These are phyloP conservation scores for Heliconius erato DNA, from an alignment of 2,888 invertebrate genomes.

Conservation along the genomic window DNA sequence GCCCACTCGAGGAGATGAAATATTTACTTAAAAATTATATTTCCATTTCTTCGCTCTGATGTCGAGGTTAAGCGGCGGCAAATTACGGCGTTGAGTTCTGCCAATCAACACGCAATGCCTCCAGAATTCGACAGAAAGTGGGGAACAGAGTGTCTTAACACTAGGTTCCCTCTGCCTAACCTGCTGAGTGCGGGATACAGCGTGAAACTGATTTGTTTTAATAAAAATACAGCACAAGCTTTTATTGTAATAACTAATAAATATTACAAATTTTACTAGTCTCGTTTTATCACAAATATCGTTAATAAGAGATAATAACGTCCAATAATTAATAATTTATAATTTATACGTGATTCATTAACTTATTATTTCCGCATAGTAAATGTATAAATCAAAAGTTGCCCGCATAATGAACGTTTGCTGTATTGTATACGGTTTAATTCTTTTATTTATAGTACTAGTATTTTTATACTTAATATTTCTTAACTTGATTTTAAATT, in stretches of 20 bases:
- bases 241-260: not conserved
- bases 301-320: not conserved
- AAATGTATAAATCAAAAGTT: constrained; percentile 30
- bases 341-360: constrained; percentile 12
- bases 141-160: too few relatives aligned
- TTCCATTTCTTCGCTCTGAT: too few relatives aligned
- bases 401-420: constrained; percentile 41
- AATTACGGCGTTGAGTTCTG: too few relatives aligned
- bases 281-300: not conserved
- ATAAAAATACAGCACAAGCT: not conserved
- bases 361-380: constrained; percentile 13
- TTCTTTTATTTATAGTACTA: constrained; percentile 50
- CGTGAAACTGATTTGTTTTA: too few relatives aligned
- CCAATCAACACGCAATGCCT: too few relatives aligned
- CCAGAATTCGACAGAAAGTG: too few relatives aligned
- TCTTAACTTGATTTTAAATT: too few relatives aligned
- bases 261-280: not conserved
- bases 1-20: too few relatives aligned
- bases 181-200: too few relatives aligned
- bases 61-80: too few relatives aligned
- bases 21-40: too few relatives aligned
- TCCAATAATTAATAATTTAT: not conserved
- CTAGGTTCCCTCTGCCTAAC: too few relatives aligned
- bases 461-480: constrained; percentile 55
- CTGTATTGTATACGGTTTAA: constrained; percentile 37